phyloP scores from a whole-genome alignment of 2,888 invertebrate species.

The Pheosia tremula region DNA sequence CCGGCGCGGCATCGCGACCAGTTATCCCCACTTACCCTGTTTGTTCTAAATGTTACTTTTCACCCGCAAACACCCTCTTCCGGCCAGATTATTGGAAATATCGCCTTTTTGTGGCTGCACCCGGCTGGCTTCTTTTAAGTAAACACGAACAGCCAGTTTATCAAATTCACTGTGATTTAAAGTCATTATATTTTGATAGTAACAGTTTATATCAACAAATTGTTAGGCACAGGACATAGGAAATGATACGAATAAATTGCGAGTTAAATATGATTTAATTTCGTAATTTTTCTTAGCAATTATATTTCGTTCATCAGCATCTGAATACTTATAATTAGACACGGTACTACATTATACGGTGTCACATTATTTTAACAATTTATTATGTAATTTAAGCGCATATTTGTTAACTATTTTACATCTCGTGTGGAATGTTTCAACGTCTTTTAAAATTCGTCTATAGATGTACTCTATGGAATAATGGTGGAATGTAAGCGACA shows the following conservation, averaged over 20 bases:
- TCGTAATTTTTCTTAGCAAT: conserved; percentile 83
- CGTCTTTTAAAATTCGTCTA: conserved; percentile 50
- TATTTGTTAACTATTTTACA: conserved; percentile 66
- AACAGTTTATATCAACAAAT: no score
- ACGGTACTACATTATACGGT: conserved; percentile 71
- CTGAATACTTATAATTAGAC: conserved; percentile 78
- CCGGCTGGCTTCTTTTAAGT: conserved; percentile 55
- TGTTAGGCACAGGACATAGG: no score
- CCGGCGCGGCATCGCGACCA: conserved; percentile 55
- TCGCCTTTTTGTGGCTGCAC: conserved; percentile 65
- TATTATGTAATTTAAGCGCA: conserved; percentile 74
- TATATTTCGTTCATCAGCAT: conserved; percentile 82
- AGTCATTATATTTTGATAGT: background rate
- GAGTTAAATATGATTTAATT: conserved; percentile 85
- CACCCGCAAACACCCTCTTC: conserved; percentile 76
- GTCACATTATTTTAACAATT: conserved; percentile 65
- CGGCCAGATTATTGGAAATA: conserved; percentile 75
- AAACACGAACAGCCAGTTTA: conserved; percentile 7
- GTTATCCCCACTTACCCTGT: conserved; percentile 76
- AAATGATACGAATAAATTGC: conserved; percentile 55
- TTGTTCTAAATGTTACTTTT: conserved; percentile 73
- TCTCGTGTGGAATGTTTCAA: conserved; percentile 72
- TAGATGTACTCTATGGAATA: conserved; percentile 48
- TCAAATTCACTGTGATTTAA: background rate
- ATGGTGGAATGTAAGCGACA: conserved; percentile 62